Base-by-base conservation (phyloP, 37 sponge, comb jelly and placozoan genomes). In the Haliclona indistincta region DNA sequence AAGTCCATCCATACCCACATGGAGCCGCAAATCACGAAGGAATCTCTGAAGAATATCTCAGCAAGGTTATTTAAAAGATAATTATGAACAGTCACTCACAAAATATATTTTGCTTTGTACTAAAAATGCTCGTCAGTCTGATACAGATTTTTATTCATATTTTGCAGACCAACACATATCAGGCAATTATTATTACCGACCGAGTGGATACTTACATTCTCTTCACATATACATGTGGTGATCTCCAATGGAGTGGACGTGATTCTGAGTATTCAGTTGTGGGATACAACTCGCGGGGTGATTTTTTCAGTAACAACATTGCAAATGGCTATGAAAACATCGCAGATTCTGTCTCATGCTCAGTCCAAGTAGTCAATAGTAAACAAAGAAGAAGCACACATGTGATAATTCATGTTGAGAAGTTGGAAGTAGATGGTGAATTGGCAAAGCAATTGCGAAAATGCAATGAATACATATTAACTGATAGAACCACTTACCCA, bases 131-230 rank as follows among this genome's bases (percentile, higher is more conserved):
- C n/a, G n/a, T n/a, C n/a, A n/a, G n/a, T n/a, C n/a, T n/a, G n/a
- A n/a, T n/a, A n/a, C n/a, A n/a, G n/a, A n/a, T n/a, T n/a, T n/a
- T n/a, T n/a, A n/a, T n/a, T n/a, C n/a, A n/a, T n/a, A n/a, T n/a
- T n/a, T n/a, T n/a, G n/a, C n/a, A n/a, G n/a, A n/a, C n/a, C n/a
- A n/a, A n/a, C n/a, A 68, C 69, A 28, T 83, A 70, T 43, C 84
- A 83, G 69, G 84, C 60, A 7, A 42, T 83, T n/a, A 7, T 83
- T 34, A 76, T 83, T 26, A 68, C 84, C 49, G 56, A 83, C 34
- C 77, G 20, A 49, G 75, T n/a, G n/a, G n/a, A n/a, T n/a, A n/a
- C n/a, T n/a, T n/a, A n/a, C n/a, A n/a, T n/a, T n/a, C n/a, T n/a
- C 51, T 83, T 41, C 77, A 83, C 84, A 6, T 83, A 83, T 33